Evolutionary conservation across 2,797 vertebrate genomes (phyloP).

Genomic region (Galago senegalensis): DNA sequence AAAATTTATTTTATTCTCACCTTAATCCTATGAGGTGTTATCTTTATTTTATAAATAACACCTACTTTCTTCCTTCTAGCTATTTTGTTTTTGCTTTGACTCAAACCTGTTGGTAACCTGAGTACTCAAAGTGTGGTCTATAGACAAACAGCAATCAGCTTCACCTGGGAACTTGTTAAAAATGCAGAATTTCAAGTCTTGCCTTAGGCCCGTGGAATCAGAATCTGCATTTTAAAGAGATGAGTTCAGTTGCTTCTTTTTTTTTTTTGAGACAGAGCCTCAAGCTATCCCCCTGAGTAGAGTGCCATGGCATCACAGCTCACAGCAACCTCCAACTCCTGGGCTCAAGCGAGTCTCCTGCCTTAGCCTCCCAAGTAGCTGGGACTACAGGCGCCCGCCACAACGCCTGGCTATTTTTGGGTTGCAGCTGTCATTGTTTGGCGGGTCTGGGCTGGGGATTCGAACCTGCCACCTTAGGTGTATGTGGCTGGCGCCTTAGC

Average conservation of each 20-base stretch:
- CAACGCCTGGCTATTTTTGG: too few relatives aligned
- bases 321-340: too few relatives aligned
- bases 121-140: neutral
- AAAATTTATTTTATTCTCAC: neutral
- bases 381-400: too few relatives aligned
- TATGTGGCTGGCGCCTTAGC: too few relatives aligned
- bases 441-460: too few relatives aligned
- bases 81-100: neutral
- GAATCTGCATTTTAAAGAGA: conserved; percentile 5
- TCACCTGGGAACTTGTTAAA: neutral
- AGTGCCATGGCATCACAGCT: too few relatives aligned
- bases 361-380: too few relatives aligned
- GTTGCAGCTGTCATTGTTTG: too few relatives aligned
- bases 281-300: too few relatives aligned
- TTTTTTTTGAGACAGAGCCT: too few relatives aligned
- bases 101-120: neutral
- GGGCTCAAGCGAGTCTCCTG: too few relatives aligned
- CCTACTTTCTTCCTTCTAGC: neutral
- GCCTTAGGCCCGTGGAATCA: neutral
- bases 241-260: neutral
- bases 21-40: neutral
- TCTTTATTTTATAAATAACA: neutral
- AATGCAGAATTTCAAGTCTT: neutral
- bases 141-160: neutral
- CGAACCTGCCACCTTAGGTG: too few relatives aligned